Evolutionary conservation across 2,113 vertebrate genomes (phyloP).

Genomic region (Campylorhamphus procurvoides): DNA sequence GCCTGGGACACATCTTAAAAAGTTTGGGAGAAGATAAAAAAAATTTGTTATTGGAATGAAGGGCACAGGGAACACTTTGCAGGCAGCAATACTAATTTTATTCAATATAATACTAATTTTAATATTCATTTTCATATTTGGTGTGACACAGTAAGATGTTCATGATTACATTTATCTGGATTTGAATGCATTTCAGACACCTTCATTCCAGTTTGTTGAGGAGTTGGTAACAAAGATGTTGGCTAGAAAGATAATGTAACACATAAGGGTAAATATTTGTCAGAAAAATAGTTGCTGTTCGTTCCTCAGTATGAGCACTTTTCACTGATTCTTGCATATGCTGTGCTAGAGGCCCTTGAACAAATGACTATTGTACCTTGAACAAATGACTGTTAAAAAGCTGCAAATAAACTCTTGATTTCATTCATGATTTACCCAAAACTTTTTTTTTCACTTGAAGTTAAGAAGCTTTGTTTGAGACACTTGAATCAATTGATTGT

Average conservation of each 20-base stretch:
- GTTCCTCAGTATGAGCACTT: neutral
- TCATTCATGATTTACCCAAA: neutral
- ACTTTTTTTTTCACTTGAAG: neutral
- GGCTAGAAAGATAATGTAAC: neutral
- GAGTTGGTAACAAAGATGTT: neutral
- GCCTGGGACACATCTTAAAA: neutral
- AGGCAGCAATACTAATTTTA: neutral
- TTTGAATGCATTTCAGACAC: neutral
- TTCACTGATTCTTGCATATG: neutral
- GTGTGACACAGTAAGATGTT: neutral
- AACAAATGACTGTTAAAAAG: conserved; percentile 14
- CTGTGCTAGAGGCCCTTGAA: neutral
- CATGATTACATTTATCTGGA: neutral
- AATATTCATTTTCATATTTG: neutral
- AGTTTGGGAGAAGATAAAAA: neutral
- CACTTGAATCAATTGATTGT: neutral
- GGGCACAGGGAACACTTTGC: neutral
- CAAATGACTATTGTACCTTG: neutral
- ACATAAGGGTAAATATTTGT: neutral
- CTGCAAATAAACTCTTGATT: neutral
- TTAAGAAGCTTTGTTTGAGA: neutral
- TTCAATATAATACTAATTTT: neutral
- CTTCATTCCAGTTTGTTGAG: neutral
- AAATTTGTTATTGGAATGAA: neutral
- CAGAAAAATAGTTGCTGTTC: neutral